These are phyloP conservation scores for Barypeithes pellucidus DNA, from an alignment of 2,888 invertebrate species.

Conservation along the genomic window DNA sequence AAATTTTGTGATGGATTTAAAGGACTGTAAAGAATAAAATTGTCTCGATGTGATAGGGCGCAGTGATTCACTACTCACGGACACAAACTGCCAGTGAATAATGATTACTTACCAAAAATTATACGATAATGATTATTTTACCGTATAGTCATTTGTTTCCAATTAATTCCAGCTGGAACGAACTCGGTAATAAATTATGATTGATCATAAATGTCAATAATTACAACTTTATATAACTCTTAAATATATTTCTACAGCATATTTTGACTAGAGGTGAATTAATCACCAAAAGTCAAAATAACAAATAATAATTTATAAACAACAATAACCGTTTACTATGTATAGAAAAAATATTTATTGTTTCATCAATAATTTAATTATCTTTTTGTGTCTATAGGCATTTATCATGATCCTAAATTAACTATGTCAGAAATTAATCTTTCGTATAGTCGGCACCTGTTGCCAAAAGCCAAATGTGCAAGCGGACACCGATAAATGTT, in stretches of 20 bases:
- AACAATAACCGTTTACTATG: not conserved
- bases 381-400: constrained; percentile 25
- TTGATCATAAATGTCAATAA: no score
- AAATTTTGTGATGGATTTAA: no score
- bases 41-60: no score
- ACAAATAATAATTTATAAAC: constrained; percentile 6
- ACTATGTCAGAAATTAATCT: constrained; percentile 35
- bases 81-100: no score
- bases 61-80: no score
- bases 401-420: constrained; percentile 33
- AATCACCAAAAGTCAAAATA: not conserved
- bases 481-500: constrained; percentile 6
- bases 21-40: no score
- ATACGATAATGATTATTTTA: no score
- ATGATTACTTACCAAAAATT: no score
- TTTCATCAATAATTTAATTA: constrained; percentile 36
- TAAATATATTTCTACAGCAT: not conserved
- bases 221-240: no score
- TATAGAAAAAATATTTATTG: constrained; percentile 15
- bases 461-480: constrained; percentile 21
- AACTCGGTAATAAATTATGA: no score
- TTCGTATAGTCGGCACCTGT: constrained; percentile 13
- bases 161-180: no score
- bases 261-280: not conserved
- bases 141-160: no score